Evolutionary conservation across 1,140 invertebrate genomes (phyloP).

Genomic region (Magallana angulata): DNA sequence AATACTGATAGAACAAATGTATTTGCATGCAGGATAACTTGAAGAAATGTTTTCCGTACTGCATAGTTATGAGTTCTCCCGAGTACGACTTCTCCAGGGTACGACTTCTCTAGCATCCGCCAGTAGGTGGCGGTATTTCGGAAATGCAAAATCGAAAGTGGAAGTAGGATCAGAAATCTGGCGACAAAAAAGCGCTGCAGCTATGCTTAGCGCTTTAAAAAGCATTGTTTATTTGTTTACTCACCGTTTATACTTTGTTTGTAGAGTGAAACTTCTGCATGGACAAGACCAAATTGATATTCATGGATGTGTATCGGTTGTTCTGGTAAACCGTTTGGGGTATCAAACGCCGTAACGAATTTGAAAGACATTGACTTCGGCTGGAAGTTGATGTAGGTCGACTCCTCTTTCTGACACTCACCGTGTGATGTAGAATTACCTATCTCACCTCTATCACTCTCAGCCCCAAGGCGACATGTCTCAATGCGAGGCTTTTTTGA

Average conservation of each 20-base stretch:
- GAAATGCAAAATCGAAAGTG: no score
- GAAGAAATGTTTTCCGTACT: no score
- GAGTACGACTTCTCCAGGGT: no score
- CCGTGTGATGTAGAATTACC: slow-evolving; percentile 4
- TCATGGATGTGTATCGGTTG: not conserved
- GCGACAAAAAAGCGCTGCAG: no score
- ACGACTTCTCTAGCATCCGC: no score
- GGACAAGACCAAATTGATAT: not conserved
- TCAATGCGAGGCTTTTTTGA: slow-evolving; percentile 14
- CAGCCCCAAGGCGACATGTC: slow-evolving; percentile 1
- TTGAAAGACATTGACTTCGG: slow-evolving; percentile 1
- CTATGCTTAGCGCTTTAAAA: no score
- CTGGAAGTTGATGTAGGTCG: slow-evolving; percentile 31
- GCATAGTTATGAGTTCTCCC: no score
- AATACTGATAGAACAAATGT: no score
- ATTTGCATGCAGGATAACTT: no score
- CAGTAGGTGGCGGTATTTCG: no score
- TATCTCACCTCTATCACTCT: not conserved
- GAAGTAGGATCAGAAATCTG: no score
- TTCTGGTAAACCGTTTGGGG: not conserved
- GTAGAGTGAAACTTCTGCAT: not conserved
- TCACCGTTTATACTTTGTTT: not conserved
- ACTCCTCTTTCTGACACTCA: slow-evolving; percentile 10
- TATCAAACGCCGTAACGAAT: not conserved
- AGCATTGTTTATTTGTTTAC: no score